Conservation (phyloP, 2,113 vertebrate genomes). For the Girardinichthys multiradiatus region DNA sequence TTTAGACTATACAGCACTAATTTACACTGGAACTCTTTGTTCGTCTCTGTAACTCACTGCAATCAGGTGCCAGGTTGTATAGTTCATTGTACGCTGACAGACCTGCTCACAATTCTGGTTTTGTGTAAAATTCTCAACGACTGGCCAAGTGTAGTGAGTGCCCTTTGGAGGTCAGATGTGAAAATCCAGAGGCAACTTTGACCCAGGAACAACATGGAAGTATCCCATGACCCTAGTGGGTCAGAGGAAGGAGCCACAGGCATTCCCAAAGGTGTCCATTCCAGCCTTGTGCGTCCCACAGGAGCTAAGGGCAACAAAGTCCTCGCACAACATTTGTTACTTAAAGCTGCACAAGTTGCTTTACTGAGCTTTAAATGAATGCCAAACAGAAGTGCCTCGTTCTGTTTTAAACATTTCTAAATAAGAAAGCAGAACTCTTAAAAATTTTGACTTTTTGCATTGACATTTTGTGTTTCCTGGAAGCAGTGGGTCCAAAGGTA, state of each 20-base stretch:
- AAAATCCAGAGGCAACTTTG: slow-evolving; percentile 55
- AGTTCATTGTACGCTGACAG: slow-evolving; percentile 22
- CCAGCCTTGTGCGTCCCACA: slow-evolving; percentile 50
- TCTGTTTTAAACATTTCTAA: not conserved
- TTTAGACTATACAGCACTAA: slow-evolving; percentile 48
- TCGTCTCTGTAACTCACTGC: slow-evolving; percentile 17
- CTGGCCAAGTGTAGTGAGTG: slow-evolving; percentile 33
- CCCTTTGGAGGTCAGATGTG: slow-evolving; percentile 53
- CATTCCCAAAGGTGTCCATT: slow-evolving; percentile 47
- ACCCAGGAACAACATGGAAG: slow-evolving; percentile 28
- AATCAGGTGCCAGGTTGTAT: slow-evolving; percentile 15
- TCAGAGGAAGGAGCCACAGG: slow-evolving; percentile 37
- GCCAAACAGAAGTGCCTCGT: not conserved
- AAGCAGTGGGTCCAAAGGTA: too few relatives aligned
- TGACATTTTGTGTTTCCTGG: too few relatives aligned
- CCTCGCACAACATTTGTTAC: slow-evolving; percentile 54
- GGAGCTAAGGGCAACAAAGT: slow-evolving; percentile 54
- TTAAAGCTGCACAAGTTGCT: slow-evolving; percentile 47
- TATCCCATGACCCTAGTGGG: slow-evolving; percentile 56
- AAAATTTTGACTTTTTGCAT: not conserved
- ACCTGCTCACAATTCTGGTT: slow-evolving; percentile 2
- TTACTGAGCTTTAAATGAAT: slow-evolving; percentile 21
- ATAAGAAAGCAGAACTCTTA: not conserved
- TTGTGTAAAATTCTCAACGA: slow-evolving; percentile 49
- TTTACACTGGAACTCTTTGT: slow-evolving; percentile 61